Evolutionary conservation across 2,113 vertebrate species (phyloP).

Genomic region (Daboia siamensis): DNA sequence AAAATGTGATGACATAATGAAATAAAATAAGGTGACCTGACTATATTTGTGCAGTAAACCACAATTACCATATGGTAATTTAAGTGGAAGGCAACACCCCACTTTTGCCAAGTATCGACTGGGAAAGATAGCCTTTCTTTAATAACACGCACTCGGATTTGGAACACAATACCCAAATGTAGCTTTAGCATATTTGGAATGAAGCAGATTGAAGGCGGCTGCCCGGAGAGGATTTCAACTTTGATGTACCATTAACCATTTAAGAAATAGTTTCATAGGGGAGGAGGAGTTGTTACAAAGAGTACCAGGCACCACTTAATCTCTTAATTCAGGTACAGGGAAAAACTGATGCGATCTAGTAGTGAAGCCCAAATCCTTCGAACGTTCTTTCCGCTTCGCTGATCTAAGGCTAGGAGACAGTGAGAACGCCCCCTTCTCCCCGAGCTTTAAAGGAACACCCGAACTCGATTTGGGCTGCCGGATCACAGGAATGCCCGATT

Average conservation of each 20-base stretch:
- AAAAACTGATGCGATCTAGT: not conserved
- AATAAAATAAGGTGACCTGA: not conserved
- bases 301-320: not conserved
- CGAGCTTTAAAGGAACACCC: not conserved
- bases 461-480: not conserved
- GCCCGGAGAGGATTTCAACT: not conserved
- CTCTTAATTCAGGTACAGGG: not conserved
- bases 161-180: not conserved
- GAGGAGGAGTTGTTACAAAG: not conserved
- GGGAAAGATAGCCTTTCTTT: not conserved
- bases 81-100: not conserved
- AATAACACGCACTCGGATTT: not conserved
- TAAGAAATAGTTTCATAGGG: not conserved
- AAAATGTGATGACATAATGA: not conserved
- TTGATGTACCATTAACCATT: not conserved
- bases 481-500: not conserved
- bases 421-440: not conserved
- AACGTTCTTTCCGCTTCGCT: not conserved
- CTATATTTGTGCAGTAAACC: not conserved
- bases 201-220: not conserved
- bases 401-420: not conserved
- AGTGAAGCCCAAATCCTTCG: not conserved
- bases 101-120: not conserved
- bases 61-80: not conserved
- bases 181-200: not conserved